These are phyloP conservation scores for Brachionus plicatilis DNA, from an alignment of 1,140 invertebrate genomes.

Conservation along the genomic window DNA sequence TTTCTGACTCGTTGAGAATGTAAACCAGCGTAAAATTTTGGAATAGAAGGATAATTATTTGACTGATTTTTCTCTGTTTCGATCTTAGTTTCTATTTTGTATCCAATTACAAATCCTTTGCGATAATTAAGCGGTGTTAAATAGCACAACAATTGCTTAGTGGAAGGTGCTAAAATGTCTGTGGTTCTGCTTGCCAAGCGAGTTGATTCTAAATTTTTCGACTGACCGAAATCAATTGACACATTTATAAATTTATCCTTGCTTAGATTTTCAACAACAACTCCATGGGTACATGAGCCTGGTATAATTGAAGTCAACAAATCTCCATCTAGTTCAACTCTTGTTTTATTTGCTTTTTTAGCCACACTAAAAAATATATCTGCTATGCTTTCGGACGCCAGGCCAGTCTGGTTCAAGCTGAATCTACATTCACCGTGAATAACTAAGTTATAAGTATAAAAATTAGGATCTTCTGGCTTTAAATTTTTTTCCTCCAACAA, in stretches of 20 bases:
- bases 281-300: not conserved
- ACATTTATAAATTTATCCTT: not conserved
- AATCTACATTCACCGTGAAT: constrained; percentile 21
- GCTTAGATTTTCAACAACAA: constrained; percentile 36
- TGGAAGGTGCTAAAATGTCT: not conserved
- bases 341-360: not conserved
- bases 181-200: not conserved
- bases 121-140: constrained; percentile 7
- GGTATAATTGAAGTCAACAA: constrained; percentile 5
- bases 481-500: not conserved
- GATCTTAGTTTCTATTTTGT: constrained; percentile 21
- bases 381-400: not conserved
- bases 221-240: not conserved
- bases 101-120: constrained; percentile 31
- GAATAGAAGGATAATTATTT: not conserved
- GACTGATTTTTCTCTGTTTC: not conserved
- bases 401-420: not conserved
- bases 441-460: constrained; percentile 19
- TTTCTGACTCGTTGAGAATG: not conserved
- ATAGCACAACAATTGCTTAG: constrained; percentile 16
- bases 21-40: not conserved
- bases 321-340: not conserved
- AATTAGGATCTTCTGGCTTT: constrained; percentile 11
- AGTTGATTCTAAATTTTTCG: constrained; percentile 32
- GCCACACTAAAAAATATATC: constrained; percentile 36